phyloP scores from a whole-genome alignment of 2,888 invertebrate species.

The Caenorhabditis macrosperma region DNA sequence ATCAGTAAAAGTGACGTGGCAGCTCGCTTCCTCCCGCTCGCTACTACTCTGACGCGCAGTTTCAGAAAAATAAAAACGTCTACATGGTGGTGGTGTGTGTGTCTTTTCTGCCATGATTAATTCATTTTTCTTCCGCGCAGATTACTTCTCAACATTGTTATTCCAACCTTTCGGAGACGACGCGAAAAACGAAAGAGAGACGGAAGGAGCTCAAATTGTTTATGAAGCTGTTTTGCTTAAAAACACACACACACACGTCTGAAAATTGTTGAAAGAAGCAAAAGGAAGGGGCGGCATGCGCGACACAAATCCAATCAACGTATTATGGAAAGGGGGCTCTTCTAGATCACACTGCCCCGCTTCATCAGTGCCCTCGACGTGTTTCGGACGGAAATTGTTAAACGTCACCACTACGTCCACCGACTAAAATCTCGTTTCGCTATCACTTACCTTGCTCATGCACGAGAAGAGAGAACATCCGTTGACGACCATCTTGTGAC shows the following conservation, averaged over 20 bases:
- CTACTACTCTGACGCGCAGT: not conserved
- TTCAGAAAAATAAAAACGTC: slow-evolving; percentile 2
- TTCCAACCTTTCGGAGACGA: slow-evolving; percentile 1
- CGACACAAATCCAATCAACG: slow-evolving; percentile 48
- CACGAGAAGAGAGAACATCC: slow-evolving; percentile 29
- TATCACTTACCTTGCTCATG: slow-evolving; percentile 32
- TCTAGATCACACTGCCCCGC: slow-evolving; percentile 19
- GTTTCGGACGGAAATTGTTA: slow-evolving; percentile 40
- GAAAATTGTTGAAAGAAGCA: not conserved
- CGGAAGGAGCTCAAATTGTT: slow-evolving; percentile 5
- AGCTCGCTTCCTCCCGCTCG: not conserved
- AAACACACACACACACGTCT: slow-evolving; percentile 5
- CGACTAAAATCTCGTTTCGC: slow-evolving; percentile 5
- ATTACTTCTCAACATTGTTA: slow-evolving; percentile 17
- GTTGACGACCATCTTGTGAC: slow-evolving; percentile 9
- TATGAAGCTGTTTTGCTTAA: slow-evolving; percentile 7
- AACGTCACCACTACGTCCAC: slow-evolving; percentile 19
- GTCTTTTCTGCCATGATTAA: slow-evolving; percentile 30
- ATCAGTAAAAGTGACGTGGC: not conserved
- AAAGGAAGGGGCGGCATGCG: not conserved
- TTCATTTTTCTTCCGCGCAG: slow-evolving; percentile 30
- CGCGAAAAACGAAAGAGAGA: not conserved
- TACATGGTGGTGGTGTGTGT: not conserved
- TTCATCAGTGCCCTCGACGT: slow-evolving; percentile 23
- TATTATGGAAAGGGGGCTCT: slow-evolving; percentile 14